Evolutionary conservation across 1,140 invertebrate genomes (phyloP).

Genomic region (Subanguina moxae): DNA sequence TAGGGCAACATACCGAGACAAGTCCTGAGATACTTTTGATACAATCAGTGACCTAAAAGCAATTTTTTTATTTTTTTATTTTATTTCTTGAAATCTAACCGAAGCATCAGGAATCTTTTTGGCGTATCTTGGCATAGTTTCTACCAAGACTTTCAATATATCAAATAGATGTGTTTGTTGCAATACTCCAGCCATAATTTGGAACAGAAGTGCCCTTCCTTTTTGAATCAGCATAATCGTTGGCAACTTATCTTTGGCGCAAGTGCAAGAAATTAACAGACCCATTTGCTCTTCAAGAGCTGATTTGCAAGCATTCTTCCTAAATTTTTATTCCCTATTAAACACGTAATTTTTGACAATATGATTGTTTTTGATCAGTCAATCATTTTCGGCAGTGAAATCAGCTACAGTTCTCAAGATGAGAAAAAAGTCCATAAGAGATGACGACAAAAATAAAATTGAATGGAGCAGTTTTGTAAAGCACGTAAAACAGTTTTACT

Average conservation of each 20-base stretch:
- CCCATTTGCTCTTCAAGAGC: conserved; percentile 12
- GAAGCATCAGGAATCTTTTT: conserved; percentile 35
- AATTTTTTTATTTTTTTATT: not conserved
- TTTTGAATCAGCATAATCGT: conserved; percentile 45
- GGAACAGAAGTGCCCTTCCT: conserved; percentile 36
- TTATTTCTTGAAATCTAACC: conserved; percentile 19
- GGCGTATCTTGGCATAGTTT: conserved; percentile 25
- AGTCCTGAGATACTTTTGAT: no score
- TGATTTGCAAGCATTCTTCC: not conserved
- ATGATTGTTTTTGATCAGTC: no score
- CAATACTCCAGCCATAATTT: conserved; percentile 25
- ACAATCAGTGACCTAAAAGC: no score
- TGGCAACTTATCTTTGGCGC: conserved; percentile 24
- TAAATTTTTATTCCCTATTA: no score
- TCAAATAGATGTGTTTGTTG: conserved; percentile 6
- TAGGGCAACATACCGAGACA: no score
- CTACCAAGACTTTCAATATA: conserved; percentile 10
- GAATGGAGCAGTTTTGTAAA: no score
- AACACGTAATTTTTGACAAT: no score
- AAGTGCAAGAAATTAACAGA: not conserved
- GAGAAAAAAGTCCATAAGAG: no score
- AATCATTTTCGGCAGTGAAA: no score
- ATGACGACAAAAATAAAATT: no score
- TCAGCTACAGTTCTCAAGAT: no score
- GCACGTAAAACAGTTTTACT: no score